phyloP scores from a whole-genome alignment of 2,888 invertebrate species.

The Incurvaria masculella region DNA sequence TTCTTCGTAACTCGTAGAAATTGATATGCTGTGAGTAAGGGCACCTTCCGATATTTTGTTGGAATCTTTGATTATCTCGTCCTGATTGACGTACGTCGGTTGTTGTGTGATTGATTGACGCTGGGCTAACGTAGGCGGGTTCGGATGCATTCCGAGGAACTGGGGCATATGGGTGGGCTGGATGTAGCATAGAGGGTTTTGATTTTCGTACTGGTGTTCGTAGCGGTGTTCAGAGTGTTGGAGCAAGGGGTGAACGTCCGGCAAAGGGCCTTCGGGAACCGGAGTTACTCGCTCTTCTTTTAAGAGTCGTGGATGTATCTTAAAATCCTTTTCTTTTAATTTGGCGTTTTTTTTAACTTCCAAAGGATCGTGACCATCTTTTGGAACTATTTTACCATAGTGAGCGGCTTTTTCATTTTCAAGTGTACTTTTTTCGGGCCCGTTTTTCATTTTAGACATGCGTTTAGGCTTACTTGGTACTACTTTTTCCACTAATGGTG shows the following conservation, averaged over 20 bases:
- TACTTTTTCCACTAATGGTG: constrained; percentile 38
- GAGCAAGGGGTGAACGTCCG: constrained; percentile 62
- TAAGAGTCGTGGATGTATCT: constrained; percentile 44
- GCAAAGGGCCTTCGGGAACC: constrained; percentile 42
- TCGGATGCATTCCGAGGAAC: constrained; percentile 56
- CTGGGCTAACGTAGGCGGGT: constrained; percentile 34
- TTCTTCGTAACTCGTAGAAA: constrained; percentile 43
- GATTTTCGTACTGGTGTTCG: constrained; percentile 60
- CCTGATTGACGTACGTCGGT: constrained; percentile 50
- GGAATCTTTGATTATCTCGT: constrained; percentile 32
- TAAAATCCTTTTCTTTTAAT: constrained; percentile 52
- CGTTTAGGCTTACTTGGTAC: constrained; percentile 48
- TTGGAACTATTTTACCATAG: constrained; percentile 43
- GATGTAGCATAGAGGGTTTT: constrained; percentile 49
- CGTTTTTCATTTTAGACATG: constrained; percentile 32
- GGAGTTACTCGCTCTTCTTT: constrained; percentile 52
- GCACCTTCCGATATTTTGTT: constrained; percentile 42
- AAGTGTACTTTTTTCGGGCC: constrained; percentile 29
- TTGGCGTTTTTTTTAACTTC: constrained; percentile 57
- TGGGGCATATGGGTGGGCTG: constrained; percentile 62
- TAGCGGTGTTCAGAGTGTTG: constrained; percentile 79
- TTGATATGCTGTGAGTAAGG: constrained; percentile 43
- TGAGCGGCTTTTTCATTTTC: constrained; percentile 29
- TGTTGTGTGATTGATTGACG: constrained; percentile 36
- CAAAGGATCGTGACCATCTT: constrained; percentile 39